Percentiles rank a stretch among this genome's conserved stretches.
Evolutionary conservation across 2,113 vertebrate species (phyloP).

Genomic region (Sorex araneus): DNA sequence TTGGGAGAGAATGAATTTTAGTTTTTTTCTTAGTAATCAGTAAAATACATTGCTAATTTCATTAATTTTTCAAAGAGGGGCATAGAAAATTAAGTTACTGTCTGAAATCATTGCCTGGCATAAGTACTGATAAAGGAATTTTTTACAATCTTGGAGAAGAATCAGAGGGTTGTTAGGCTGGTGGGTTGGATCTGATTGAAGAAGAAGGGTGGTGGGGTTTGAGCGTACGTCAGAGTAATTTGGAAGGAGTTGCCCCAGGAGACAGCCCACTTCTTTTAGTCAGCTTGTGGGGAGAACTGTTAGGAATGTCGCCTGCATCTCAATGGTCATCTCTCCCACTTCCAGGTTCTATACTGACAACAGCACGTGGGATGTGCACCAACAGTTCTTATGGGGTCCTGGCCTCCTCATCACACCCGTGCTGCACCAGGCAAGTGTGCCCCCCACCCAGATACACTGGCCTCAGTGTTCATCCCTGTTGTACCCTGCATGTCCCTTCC

Average conservation of each 20-base stretch:
- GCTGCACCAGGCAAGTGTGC: conserved; percentile 90
- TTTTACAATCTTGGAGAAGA: not conserved
- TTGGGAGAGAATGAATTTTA: not conserved
- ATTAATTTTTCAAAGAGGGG: not conserved
- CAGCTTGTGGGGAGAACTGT: not conserved
- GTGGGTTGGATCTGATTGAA: not conserved
- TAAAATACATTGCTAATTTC: not conserved
- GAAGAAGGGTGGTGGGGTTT: too few species aligned
- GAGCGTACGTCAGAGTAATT: not conserved
- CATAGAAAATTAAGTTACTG: not conserved
- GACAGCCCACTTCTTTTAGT: not conserved
- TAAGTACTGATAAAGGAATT: not conserved
- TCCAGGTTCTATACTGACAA: conserved; percentile 93
- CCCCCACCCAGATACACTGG: not conserved
- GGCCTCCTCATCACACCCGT: conserved; percentile 96
- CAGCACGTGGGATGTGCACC: conserved; percentile 91
- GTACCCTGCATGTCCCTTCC: not conserved
- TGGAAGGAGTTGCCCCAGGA: not conserved
- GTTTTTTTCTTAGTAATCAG: not conserved
- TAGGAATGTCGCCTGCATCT: not conserved
- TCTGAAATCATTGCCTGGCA: not conserved
- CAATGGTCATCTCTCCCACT: not conserved
- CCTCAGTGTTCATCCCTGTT: not conserved
- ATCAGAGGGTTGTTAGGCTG: not conserved
- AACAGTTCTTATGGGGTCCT: conserved; percentile 97